Evolutionary conservation across 2,797 vertebrate species (phyloP).

Genomic region (Todus mexicanus): DNA sequence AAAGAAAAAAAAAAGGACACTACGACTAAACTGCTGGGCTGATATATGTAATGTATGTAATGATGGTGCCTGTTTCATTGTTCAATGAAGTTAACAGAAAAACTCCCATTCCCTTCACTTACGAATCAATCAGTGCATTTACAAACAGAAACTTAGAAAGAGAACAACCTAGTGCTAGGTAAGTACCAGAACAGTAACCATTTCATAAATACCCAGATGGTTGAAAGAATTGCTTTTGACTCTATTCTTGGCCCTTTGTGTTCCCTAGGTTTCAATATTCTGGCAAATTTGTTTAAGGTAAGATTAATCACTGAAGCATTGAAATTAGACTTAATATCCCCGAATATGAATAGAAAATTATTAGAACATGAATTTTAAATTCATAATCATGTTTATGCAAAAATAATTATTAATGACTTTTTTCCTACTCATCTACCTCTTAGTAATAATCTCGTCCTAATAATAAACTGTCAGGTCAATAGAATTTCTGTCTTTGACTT

Average conservation of each 20-base stretch:
- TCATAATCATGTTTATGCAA: slow-evolving; percentile 14
- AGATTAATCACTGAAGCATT: slow-evolving; percentile 14
- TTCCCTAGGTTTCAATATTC: background rate
- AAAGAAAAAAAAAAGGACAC: background rate
- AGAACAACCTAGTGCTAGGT: background rate
- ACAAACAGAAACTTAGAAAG: background rate
- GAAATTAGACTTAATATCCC: background rate
- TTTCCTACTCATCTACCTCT: background rate
- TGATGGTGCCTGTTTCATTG: background rate
- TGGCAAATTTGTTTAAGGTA: background rate
- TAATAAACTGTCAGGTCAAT: background rate
- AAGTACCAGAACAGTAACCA: background rate
- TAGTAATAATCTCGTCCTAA: background rate
- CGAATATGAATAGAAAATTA: background rate
- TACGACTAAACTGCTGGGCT: background rate
- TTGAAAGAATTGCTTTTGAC: background rate
- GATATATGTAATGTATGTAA: background rate
- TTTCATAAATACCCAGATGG: background rate
- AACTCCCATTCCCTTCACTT: background rate
- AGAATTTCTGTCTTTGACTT: background rate
- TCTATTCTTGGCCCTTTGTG: background rate
- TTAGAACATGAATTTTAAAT: background rate
- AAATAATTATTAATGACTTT: background rate
- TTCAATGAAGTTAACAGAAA: background rate
- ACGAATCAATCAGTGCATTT: background rate